Base-by-base conservation (phyloP, 2,797 vertebrate genomes). In the Siniperca scherzeri region DNA sequence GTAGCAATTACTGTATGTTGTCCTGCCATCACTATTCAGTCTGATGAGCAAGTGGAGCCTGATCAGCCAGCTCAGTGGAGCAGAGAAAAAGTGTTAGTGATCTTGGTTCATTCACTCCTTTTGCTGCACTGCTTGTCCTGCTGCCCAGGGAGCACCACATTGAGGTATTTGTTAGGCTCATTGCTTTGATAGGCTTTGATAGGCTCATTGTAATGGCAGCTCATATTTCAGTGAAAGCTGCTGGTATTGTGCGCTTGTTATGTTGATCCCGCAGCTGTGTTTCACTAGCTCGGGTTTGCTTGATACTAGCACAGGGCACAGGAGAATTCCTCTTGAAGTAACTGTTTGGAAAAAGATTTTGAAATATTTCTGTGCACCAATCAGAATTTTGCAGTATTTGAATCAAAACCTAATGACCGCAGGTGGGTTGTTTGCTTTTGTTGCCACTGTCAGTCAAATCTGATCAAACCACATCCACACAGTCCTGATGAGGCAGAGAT, bases 221-320 rank as follows among this genome's bases (percentile, higher is more conserved):
- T 70, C 69, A 57, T 44, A 44, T 70, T 70, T 70, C 52, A 70
- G 22, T 55, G 13, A 55, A 53, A 55, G 14, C 67, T 40, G 22
- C 3, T n/a, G 33, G 13, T 69, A 38, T 69, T 22, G 33, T n/a
- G 17, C 22, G 55, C 50, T 38, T 55, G 36, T 55, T 56, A 40
- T 56, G 69, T 13, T 71, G 53, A n/a, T 42, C 21, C 11, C 22
- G 42, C 21, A 42, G 38, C 61, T n/a, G 60, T 40, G 9, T 27
- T 56, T 40, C 69, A 57, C n/a, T 44, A 21, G 16, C 9, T 27
- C 52, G 52, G 3, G 14, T 30, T 40, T 70, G 68, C 38, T 17
- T 38, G 48, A 36, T 36, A 68, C 27, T 52, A 6, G 11, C 1
- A 22, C 65, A 16, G 7, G 50, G 9, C 11, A 40, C 52, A 56